Percentiles rank a stretch among this genome's conserved stretches.
Evolutionary conservation across 53 echinoderm and acorn worm species (phyloP).

Genomic region (Antedon mediterranea): DNA sequence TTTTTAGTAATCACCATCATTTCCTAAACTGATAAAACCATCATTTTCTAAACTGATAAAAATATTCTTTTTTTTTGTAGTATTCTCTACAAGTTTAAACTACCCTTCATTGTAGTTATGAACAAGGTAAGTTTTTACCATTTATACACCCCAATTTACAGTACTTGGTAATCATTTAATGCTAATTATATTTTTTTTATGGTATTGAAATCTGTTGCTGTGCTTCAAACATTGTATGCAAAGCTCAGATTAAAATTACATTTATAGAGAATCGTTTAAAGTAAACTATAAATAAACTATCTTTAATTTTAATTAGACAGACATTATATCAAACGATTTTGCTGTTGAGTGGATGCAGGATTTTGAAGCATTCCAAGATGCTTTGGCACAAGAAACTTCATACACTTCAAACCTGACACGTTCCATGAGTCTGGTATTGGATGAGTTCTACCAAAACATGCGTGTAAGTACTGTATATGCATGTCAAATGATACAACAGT

Average conservation of each 20-base stretch:
- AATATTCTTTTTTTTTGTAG: conserved; percentile 14
- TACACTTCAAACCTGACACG: conserved; percentile 82
- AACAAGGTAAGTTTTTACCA: conserved; percentile 50
- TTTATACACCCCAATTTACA: no score
- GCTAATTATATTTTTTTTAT: no score
- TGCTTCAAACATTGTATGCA: no score
- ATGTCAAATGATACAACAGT: no score
- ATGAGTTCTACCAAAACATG: conserved; percentile 86
- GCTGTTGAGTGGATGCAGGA: conserved; percentile 91
- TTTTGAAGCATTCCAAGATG: conserved; percentile 88
- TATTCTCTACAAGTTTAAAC: conserved; percentile 92
- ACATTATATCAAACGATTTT: conserved; percentile 76
- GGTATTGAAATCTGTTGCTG: no score
- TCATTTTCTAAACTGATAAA: no score
- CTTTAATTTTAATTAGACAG: conserved; percentile 18
- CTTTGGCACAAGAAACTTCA: conserved; percentile 73
- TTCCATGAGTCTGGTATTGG: conserved; percentile 88
- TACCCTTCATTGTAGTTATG: conserved; percentile 80
- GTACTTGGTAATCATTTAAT: no score
- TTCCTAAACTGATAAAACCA: not conserved
- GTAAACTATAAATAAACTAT: no score
- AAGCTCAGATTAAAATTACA: no score
- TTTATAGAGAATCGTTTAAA: no score
- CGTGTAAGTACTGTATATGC: conserved; percentile 25
- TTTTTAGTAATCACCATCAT: no score